Base-by-base conservation (phyloP, 2,888 invertebrate genomes). In the Sminthurinus aureus region DNA sequence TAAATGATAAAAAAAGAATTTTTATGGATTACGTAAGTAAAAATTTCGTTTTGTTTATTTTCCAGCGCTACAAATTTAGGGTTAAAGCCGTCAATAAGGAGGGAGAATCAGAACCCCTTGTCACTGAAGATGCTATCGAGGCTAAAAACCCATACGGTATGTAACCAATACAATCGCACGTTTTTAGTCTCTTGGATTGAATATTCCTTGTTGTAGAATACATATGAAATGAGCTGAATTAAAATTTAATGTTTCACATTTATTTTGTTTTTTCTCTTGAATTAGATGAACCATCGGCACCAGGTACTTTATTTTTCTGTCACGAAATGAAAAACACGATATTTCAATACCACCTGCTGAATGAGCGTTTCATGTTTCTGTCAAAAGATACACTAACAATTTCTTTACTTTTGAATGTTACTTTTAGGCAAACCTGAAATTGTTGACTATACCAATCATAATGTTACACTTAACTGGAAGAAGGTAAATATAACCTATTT, bases 101-200 rank as follows among this genome's bases (percentile, higher is more conserved):
- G 91, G 99, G 99, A 74, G 97, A 98, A 91, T 98, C 98, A 0
- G 98, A 98, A 87, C 97, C 98, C 71, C 92, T 99, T 87, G 97
- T 97, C 90, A 96, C 96, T 18, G 94, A 95, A 76, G 95, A 96
- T 87, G 93, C 95, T 76, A 96, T 98, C 88, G 89, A 95, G 83
- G 98, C 98, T 74, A 98, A 96, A 91, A 98, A 99, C 93, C 99
- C 99, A 80, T 99, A 97, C 90, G 98, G 95, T 95, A 90, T 90
- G 91, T 89, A 22, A 69, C 9, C 9, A 9, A n/a, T 9, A 69
- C 20, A n/a, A n/a, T n/a, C n/a, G n/a, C n/a, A n/a, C n/a, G n/a
- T n/a, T n/a, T n/a, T n/a, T n/a, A n/a, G n/a, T n/a, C n/a, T n/a
- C n/a, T n/a, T n/a, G n/a, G n/a, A n/a, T 26, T 26, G 73, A 22